Base-by-base conservation (phyloP, 1,140 invertebrate genomes). In the Mercenaria mercenaria region DNA sequence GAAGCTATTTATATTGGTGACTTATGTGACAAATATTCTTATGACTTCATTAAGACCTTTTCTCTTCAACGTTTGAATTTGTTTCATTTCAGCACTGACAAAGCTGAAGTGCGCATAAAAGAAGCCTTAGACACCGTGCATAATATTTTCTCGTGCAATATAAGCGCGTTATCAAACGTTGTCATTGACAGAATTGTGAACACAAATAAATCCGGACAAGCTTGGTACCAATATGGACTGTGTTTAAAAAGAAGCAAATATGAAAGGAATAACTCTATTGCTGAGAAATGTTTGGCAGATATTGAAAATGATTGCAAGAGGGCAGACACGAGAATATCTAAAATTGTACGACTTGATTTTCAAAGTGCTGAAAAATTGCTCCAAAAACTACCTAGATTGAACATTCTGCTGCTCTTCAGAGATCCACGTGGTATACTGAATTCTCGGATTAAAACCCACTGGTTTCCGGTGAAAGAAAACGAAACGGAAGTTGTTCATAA, bases 301-400 rank as follows among this genome's bases (percentile, higher is more conserved):
- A 82, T 82, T 64, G 80, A 82, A 47, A 29, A 67, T 0, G 41
- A n/a, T 1, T 85, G 83, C 32, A 52, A 10, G n/a, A 34, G n/a
- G 0, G 64, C 83, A 23, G 47, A 52, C 11, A 37, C 43, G 23
- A 50, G 67, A 47, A 69, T 88, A 20, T 26, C 52, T 20, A 91
- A 91, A 67, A 59, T 84, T 43, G 29, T 88, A 6, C 47, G 90
- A n/a, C 50, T 91, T 0, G 50, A 59, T 8, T 69, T 88, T 79
- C 67, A 32, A 15, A 64, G 69, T 29, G 74, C 39, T 52, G 59
- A 77, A 32, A 20, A n/a, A n/a, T 80, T 88, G 20, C n/a, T 91
- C n/a, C 26, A 47, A 67, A 69, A 43, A 13, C 23, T 82, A 2
- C 72, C 84, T 1, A 77, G 6, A 10, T 50, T 87, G 18, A 76